A percentile compares a stretch with the other conserved stretches of the same genome.
Conservation (phyloP, 2,797 vertebrate genomes). For the Platalea minor region DNA sequence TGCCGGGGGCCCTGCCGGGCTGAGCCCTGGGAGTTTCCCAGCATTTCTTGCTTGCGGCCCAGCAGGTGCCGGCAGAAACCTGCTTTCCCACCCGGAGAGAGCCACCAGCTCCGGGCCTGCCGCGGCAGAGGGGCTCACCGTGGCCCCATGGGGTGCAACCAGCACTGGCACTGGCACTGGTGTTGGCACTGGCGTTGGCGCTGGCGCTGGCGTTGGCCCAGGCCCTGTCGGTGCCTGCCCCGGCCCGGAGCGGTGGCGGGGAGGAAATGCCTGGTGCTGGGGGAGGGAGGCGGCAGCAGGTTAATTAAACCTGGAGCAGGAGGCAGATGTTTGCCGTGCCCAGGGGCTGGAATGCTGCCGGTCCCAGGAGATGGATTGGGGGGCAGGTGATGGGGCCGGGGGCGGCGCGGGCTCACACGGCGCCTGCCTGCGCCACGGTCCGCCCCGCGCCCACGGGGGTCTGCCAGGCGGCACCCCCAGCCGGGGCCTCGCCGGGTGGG, state of each 20-base stretch:
- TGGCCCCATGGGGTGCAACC: not conserved
- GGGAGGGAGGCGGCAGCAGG: constrained; percentile 30
- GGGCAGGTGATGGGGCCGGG: not conserved
- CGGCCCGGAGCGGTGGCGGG: not conserved
- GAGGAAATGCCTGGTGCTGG: constrained; percentile 28
- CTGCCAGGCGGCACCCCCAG: not conserved
- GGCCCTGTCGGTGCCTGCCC: not conserved
- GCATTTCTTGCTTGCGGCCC: not conserved
- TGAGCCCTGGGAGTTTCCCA: not conserved
- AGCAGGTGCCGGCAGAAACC: not conserved
- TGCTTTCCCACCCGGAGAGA: not conserved
- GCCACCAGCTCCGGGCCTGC: not conserved
- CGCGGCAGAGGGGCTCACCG: not conserved
- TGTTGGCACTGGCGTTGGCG: not conserved
- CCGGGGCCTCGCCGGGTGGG: not conserved
- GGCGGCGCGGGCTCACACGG: not conserved
- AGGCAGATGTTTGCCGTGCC: constrained; percentile 55
- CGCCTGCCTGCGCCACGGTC: not conserved
- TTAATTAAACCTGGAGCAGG: constrained; percentile 45
- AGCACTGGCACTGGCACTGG: not conserved
- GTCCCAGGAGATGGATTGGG: constrained; percentile 31
- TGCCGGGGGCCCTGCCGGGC: not conserved
- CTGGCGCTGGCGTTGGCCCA: not conserved
- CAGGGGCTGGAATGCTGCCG: constrained; percentile 64
- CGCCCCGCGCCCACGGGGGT: not conserved